A percentile compares a stretch with the other conserved stretches of the same genome.
These are phyloP conservation scores for Tinamus major DNA, from an alignment of 2,797 vertebrate species.

Conservation along the genomic window DNA sequence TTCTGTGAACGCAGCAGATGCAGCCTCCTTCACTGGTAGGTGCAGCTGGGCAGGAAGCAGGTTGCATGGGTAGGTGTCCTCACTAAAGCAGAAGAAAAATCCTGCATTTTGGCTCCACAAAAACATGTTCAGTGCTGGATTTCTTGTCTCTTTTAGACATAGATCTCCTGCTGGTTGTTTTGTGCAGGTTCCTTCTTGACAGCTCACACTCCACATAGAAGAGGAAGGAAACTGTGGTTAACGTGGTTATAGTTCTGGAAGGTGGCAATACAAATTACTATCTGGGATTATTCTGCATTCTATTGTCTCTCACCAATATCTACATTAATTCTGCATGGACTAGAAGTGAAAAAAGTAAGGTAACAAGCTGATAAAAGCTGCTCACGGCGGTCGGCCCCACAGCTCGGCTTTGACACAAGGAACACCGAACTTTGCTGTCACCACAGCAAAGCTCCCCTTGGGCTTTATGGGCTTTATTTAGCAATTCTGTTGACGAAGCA, in stretches of 20 bases:
- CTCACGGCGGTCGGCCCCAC: neutral
- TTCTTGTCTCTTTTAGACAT: neutral
- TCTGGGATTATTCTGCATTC: neutral
- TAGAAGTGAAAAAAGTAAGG: neutral
- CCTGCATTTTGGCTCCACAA: neutral
- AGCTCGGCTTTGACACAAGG: neutral
- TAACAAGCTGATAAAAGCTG: neutral
- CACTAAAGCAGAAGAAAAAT: neutral
- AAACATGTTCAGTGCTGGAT: neutral
- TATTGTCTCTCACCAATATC: neutral
- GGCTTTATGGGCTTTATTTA: neutral
- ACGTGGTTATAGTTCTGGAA: conserved; percentile 38
- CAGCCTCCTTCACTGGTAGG: neutral
- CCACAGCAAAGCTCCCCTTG: neutral
- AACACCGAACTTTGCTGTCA: neutral
- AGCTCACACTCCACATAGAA: conserved; percentile 28
- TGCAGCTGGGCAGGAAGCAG: neutral
- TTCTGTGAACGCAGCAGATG: neutral
- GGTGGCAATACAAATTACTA: neutral
- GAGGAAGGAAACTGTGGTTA: conserved; percentile 55
- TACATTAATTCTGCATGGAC: neutral
- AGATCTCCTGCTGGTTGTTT: neutral
- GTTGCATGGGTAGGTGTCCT: neutral
- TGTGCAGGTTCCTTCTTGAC: conserved; percentile 36
- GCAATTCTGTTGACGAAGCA: neutral